Conservation (phyloP, 2,797 vertebrate species). For the Neosalanx taihuensis region DNA sequence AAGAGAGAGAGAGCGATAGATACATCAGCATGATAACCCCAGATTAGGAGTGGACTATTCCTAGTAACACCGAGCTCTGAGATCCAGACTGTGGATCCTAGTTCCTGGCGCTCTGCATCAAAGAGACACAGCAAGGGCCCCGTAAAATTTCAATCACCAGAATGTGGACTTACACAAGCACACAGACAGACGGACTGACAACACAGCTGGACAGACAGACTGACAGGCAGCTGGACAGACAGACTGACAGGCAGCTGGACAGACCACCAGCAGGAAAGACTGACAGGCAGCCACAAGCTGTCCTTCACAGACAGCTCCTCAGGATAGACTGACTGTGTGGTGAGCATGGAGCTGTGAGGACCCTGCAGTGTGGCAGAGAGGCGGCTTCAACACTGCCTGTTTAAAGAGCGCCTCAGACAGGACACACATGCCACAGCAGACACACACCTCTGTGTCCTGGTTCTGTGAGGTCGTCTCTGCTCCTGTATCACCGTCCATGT, state of each 20-base stretch:
- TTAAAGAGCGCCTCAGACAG: background rate
- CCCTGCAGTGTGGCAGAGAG: background rate
- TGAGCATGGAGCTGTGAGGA: too few relatives aligned
- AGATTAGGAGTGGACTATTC: background rate
- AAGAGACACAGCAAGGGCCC: background rate
- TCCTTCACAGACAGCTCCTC: too few relatives aligned
- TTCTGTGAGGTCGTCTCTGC: constrained; percentile 2
- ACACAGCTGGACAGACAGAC: background rate
- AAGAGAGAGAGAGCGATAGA: background rate
- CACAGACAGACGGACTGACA: background rate
- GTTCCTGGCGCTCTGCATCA: background rate
- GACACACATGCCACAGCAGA: background rate
- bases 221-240: background rate
- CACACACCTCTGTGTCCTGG: background rate
- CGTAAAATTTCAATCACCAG: background rate
- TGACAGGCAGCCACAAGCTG: too few relatives aligned
- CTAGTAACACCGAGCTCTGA: background rate
- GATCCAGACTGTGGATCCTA: background rate
- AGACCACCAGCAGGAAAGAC: too few relatives aligned
- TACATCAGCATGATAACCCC: constrained; percentile 3
- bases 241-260: too few relatives aligned
- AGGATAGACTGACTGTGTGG: too few relatives aligned
- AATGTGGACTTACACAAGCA: background rate
- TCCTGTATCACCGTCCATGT: background rate
- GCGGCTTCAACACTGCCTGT: background rate